Evolutionary conservation across 2,888 invertebrate genomes (phyloP).

Genomic region (Hypselothyrea guttata): DNA sequence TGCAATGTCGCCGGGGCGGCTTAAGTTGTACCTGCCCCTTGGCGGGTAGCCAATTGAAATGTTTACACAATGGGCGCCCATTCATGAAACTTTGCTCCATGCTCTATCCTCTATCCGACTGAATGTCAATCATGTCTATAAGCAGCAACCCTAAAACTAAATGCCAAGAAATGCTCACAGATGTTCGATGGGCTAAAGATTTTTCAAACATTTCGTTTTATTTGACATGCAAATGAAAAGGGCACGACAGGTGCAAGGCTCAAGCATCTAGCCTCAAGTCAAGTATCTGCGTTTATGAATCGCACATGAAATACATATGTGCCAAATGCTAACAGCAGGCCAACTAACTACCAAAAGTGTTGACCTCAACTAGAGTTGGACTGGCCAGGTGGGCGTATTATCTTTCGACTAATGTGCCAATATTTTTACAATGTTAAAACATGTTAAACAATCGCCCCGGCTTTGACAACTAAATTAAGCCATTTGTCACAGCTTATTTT

Average conservation of each 20-base stretch:
- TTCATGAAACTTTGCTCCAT: slow-evolving; percentile 51
- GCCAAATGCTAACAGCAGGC: slow-evolving; percentile 74
- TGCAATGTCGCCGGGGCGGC: slow-evolving; percentile 54
- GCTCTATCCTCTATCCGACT: slow-evolving; percentile 42
- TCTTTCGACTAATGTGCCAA: slow-evolving; percentile 67
- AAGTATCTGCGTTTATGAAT: slow-evolving; percentile 38
- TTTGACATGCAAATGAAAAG: slow-evolving; percentile 72
- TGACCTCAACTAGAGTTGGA: slow-evolving; percentile 28
- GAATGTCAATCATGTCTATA: slow-evolving; percentile 74
- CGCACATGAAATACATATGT: slow-evolving; percentile 11
- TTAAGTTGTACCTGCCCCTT: slow-evolving; percentile 71
- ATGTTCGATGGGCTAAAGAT: slow-evolving; percentile 68
- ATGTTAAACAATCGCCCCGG: slow-evolving; percentile 56
- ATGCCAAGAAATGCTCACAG: slow-evolving; percentile 67
- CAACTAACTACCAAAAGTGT: slow-evolving; percentile 39
- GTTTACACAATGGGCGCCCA: slow-evolving; percentile 61
- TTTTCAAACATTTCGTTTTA: slow-evolving; percentile 38
- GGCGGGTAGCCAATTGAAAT: slow-evolving; percentile 42
- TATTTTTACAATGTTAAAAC: slow-evolving; percentile 69
- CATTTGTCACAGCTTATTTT: slow-evolving; percentile 83
- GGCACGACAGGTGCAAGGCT: slow-evolving; percentile 64
- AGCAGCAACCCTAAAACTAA: slow-evolving; percentile 45
- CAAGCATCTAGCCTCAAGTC: slow-evolving; percentile 53
- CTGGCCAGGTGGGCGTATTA: slow-evolving; percentile 47
- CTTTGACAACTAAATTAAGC: slow-evolving; percentile 81